Conservation (phyloP, 1,140 invertebrate species). For the Hycleus cichorii region DNA sequence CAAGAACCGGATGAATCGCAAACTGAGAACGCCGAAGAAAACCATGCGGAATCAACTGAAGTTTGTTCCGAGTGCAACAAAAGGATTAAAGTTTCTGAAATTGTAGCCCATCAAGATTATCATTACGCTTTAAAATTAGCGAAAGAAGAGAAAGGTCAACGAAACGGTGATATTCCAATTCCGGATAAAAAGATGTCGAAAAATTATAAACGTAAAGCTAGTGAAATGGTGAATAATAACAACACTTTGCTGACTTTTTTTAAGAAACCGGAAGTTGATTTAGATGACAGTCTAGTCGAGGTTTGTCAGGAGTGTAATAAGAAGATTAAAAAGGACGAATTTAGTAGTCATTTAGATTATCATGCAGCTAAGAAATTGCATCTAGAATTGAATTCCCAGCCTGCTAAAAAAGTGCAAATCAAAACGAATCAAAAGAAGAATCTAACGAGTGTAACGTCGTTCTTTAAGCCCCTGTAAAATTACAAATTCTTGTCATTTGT, state of each 20-base stretch:
- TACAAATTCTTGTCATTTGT: not conserved
- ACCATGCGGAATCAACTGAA: conserved; percentile 1
- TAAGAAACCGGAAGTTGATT: conserved; percentile 17
- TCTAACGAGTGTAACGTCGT: conserved; percentile 3
- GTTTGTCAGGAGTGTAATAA: conserved; percentile 57
- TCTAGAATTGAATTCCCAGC: conserved; percentile 39
- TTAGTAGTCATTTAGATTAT: conserved; percentile 60
- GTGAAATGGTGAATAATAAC: conserved; percentile 11
- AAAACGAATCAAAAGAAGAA: conserved; percentile 3
- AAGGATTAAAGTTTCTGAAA: conserved; percentile 40
- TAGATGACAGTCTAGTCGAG: conserved; percentile 37
- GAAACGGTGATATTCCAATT: not conserved
- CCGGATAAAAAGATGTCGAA: conserved; percentile 17
- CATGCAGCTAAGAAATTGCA: conserved; percentile 62
- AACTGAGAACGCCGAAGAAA: not conserved
- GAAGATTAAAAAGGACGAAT: conserved; percentile 48
- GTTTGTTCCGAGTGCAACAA: conserved; percentile 48
- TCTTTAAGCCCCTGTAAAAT: not conserved
- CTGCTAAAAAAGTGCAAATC: not conserved
- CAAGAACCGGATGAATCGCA: not conserved
- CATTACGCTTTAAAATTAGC: conserved; percentile 53
- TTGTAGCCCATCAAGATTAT: conserved; percentile 51
- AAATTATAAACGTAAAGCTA: conserved; percentile 22
- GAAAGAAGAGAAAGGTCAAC: conserved; percentile 41
- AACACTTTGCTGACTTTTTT: conserved; percentile 37